Conservation (phyloP, 2,888 invertebrate species). For the Tinea trinotella region DNA sequence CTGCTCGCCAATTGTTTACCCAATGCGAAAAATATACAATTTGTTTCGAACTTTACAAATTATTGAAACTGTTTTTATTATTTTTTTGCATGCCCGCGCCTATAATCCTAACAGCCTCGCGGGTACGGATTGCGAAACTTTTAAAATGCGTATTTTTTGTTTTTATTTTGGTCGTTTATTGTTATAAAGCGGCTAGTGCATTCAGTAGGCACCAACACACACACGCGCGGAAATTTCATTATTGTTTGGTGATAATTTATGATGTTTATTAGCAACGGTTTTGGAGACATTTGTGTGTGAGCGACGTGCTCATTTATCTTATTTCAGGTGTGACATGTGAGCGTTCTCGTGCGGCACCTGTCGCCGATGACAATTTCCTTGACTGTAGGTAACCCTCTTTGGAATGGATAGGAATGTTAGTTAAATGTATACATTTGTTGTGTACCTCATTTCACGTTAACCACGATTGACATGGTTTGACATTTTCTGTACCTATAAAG, state of each 20-base stretch:
- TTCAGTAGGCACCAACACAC: neutral
- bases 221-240: neutral
- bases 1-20: neutral
- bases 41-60: neutral
- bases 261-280: neutral
- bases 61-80: no score
- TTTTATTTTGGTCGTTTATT: no score
- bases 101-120: no score
- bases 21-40: conserved; percentile 8
- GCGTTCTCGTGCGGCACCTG: conserved; percentile 2
- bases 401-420: neutral
- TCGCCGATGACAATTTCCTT: conserved; percentile 12
- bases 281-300: neutral
- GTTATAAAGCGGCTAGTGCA: no score
- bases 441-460: neutral
- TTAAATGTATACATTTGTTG: neutral
- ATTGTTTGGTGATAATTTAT: neutral
- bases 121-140: no score
- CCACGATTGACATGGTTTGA: neutral
- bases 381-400: neutral
- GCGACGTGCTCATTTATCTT: conserved; percentile 9
- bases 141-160: no score
- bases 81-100: no score
- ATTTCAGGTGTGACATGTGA: conserved; percentile 4
- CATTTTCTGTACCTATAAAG: no score